Evolutionary conservation across 1,140 invertebrate genomes (phyloP).

Genomic region (Drosophila insularis): DNA sequence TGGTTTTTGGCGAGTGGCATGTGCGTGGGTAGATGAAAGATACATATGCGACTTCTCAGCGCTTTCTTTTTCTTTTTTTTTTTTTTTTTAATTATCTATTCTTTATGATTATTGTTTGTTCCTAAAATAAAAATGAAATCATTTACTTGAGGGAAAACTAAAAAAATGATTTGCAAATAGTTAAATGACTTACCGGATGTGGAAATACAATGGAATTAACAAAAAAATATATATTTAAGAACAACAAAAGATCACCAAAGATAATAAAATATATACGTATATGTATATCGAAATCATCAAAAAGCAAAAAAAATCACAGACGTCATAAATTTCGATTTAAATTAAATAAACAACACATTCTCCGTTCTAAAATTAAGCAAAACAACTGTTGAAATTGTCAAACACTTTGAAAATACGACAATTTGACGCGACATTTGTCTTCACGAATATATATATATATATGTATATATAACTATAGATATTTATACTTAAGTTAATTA

Average conservation of each 20-base stretch:
- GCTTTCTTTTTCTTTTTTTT: slow-evolving; percentile 33
- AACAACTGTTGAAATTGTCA: slow-evolving; percentile 61
- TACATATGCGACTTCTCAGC: slow-evolving; percentile 48
- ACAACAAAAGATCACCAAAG: slow-evolving; percentile 50
- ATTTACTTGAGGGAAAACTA: slow-evolving; percentile 67
- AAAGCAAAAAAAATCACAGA: slow-evolving; percentile 32
- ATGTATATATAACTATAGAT: slow-evolving; percentile 44
- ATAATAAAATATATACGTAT: slow-evolving; percentile 41
- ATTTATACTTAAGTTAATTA: slow-evolving; percentile 28
- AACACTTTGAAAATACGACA: slow-evolving; percentile 31
- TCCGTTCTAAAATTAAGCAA: slow-evolving; percentile 40
- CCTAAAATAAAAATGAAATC: slow-evolving; percentile 82
- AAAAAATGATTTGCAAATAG: slow-evolving; percentile 61
- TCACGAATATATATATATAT: slow-evolving; percentile 34
- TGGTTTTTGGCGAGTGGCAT: slow-evolving; percentile 15
- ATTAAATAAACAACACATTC: slow-evolving; percentile 74
- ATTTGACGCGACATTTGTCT: slow-evolving; percentile 40
- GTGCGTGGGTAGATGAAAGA: slow-evolving; percentile 40
- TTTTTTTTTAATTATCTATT: slow-evolving; percentile 26
- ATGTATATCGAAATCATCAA: slow-evolving; percentile 24
- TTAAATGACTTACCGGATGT: slow-evolving; percentile 72
- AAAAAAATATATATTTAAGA: slow-evolving; percentile 27
- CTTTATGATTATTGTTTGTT: slow-evolving; percentile 37
- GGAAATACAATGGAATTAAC: slow-evolving; percentile 28
- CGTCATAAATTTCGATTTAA: slow-evolving; percentile 60